Evolutionary conservation across 2,113 vertebrate species (phyloP).

Genomic region (Zosterops borbonicus): DNA sequence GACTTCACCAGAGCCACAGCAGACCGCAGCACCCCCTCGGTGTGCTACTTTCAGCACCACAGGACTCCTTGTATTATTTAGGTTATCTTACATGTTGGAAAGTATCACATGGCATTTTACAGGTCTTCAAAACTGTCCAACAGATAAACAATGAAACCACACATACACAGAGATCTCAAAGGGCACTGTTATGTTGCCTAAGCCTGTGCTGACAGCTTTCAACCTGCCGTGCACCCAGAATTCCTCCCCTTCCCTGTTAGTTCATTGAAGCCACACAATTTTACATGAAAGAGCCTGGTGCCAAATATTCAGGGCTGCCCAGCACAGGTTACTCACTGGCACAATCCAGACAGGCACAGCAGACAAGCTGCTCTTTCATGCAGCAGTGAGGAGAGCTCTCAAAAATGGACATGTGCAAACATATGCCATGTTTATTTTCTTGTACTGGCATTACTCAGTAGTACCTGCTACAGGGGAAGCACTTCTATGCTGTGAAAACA

Average conservation of each 20-base stretch:
- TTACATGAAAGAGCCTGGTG: not conserved
- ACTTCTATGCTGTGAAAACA: not conserved
- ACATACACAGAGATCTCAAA: not conserved
- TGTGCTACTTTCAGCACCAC: not conserved
- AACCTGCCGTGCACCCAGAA: not conserved
- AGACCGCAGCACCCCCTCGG: not conserved
- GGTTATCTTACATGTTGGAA: not conserved
- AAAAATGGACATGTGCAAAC: not conserved
- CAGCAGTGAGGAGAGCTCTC: not conserved
- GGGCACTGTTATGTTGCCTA: not conserved
- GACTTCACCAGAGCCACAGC: not conserved
- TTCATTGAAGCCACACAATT: not conserved
- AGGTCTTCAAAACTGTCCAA: not conserved
- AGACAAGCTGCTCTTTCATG: constrained; percentile 37
- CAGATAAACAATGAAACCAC: not conserved
- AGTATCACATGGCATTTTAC: not conserved
- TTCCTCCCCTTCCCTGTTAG: not conserved
- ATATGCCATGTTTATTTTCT: not conserved
- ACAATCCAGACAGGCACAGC: not conserved
- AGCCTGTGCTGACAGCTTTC: not conserved
- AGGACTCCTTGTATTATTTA: not conserved
- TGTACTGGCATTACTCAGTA: not conserved
- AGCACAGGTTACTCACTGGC: not conserved
- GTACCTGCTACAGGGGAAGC: not conserved
- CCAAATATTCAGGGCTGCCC: not conserved